Base-by-base conservation (phyloP, 2,888 invertebrate genomes). In the Petrolisthes cinctipes region DNA sequence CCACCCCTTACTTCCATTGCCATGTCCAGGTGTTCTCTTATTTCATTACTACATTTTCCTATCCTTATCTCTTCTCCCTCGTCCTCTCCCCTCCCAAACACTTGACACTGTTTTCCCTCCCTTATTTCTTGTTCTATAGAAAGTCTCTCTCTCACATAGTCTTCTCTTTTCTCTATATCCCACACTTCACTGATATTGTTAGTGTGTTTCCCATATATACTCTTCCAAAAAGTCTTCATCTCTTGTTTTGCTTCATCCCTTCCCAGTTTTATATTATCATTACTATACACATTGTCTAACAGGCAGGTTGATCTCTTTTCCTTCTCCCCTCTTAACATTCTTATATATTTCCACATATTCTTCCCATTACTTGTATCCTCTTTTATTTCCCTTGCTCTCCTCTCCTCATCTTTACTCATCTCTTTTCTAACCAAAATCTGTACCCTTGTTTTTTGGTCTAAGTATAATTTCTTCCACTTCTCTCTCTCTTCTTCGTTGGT, bases 361-460 rank as follows among this genome's bases (percentile, higher is more conserved):
- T n/a, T n/a, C n/a, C n/a, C 73, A 11, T 5, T 11, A n/a, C n/a
- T n/a, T 11, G 9, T 20, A 7, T n/a, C 20, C n/a, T 14, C n/a
- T 6, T 73, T 11, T 73, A 73, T 73, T 20, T n/a, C n/a, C 73
- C 73, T 73, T 73, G 20, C 73, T 73, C 5, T 73, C 73, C n/a
- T 73, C 20, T 20, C 73, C 20, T 73, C 73, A 73, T 20, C 5
- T 6, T 5, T 73, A n/a, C n/a, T 11, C 20, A 73, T 73, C 20
- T 73, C n/a, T 73, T n/a, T 73, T n/a, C 73, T 73, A 73, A 73
- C n/a, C n/a, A 73, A 73, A 11, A 14, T 66, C 7, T 66, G 66
- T 66, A 66, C 66, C 66, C 14, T 66, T 66, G 66, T 66, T 66
- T 66, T 66, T 66, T 66, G 7, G 7, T 7, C n/a, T n/a, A n/a